Base-by-base conservation (phyloP, 2,113 vertebrate species). In the Zosterops pallidus region DNA sequence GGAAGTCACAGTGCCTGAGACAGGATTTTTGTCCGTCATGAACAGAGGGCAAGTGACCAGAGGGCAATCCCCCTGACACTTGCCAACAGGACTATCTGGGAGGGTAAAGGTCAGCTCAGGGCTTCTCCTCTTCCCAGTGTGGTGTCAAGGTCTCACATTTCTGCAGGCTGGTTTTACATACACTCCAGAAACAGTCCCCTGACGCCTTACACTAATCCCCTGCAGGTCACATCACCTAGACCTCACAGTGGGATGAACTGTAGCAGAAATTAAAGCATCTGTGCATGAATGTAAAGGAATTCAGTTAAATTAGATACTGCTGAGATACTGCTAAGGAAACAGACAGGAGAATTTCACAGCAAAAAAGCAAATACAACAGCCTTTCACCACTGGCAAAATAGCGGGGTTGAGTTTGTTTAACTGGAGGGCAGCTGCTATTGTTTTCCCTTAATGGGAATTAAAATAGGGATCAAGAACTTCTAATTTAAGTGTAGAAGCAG, bases 81-180 rank as follows among this genome's bases (percentile, higher is more conserved):
- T 94, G 93, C 86, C 92, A 97, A 78, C 26, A 76, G 39, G 33
- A 57, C 94, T 94, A n/a, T 89, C 89, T 68, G 93, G 53, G 76
- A 94, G 86, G 44, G 72, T 79, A 82, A 95, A 97, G 83, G 95
- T 95, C 92, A 95, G 26, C 59, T 84, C 57, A 60, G 52, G 68
- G 63, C 77, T 84, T 83, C 62, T 96, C 75, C 81, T 94, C 88
- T 94, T 93, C 93, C 80, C 71, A 72, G 59, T 49, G 41, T 19
- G 70, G 69, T 91, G 60, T 67, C 83, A 76, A 3, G 4, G 63
- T 67, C 57, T 97, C 93, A 81, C 44, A 91, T 97, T 96, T 95
- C 95, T 71, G 47, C 70, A 53, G 46, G 42, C 77, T 84, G 92
- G 56, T 91, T 89, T 92, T 64, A 89, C 46, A 42, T 25, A 46